Base-by-base conservation (phyloP, 1,140 invertebrate genomes). In the Drosophila nasuta region DNA sequence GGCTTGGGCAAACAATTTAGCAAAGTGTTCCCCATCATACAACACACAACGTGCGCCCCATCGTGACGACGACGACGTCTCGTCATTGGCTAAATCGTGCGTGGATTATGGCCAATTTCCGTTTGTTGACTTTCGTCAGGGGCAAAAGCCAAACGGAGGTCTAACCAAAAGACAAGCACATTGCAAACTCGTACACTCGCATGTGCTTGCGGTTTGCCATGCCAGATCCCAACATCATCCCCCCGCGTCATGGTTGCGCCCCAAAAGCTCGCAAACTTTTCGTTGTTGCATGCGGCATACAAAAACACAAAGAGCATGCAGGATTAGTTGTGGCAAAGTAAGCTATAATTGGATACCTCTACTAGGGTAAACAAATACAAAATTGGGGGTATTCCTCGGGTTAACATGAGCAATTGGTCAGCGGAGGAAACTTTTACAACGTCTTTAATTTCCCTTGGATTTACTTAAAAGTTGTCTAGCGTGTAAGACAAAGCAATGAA, bases 101-200 rank as follows among this genome's bases (percentile, higher is more conserved):
- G 74, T 77, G 77, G 83, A 82, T 89, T 88, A 89, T 88, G 83
- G 77, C 83, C 83, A 88, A 88, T 88, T 88, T 88, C 83, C 83
- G 80, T 80, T 88, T 80, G 65, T 70, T 62, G 68, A 74, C 65
- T 70, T 66, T 64, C 67, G 17, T 38, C 54, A 17, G 35, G 35
- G 35, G 41, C 41, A 43, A 43, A 43, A n/a, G 41, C 41, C 13
- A 43, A 41, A 11, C 38, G 11, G 38, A 10, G 38, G 10, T 7
- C 38, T 11, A 11, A 43, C 41, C 41, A 13, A 43, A 43, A 43
- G 41, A 13, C 20, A 28, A 52, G 51, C 30, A 48, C 17, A 51
- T 25, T 25, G 33, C 33, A 33, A 38, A 51, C 41, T 13, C 41
- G n/a, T 35, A 59, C 25, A 59, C 28, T 38, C 1, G 35, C 2